Conservation (phyloP, 2,113 vertebrate species). For the Ciconia stormi region DNA sequence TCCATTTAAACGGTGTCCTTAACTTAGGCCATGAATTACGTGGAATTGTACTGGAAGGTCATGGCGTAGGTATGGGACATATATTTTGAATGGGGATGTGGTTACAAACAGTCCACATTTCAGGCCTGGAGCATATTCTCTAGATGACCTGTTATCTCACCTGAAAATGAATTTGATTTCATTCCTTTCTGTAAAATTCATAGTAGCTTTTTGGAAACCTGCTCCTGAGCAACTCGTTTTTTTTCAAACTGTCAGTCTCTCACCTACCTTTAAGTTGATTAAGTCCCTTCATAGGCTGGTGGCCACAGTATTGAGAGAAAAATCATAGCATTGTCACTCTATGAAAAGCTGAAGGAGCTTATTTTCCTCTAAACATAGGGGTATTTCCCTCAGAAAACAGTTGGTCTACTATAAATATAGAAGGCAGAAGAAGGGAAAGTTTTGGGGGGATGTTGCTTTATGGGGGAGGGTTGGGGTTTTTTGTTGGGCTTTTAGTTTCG, state of each 20-base stretch:
- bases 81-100: background rate
- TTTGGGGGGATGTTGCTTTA: background rate
- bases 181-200: background rate
- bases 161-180: background rate
- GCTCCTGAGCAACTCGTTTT: background rate
- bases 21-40: background rate
- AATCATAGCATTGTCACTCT: background rate
- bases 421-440: background rate
- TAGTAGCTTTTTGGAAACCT: background rate
- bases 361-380: background rate
- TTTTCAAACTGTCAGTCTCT: background rate
- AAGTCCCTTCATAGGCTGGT: background rate
- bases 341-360: background rate
- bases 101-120: background rate
- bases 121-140: background rate
- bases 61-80: background rate
- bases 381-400: background rate
- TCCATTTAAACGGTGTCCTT: background rate
- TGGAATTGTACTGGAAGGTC: background rate
- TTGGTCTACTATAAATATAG: background rate
- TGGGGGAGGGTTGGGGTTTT: accelerated
- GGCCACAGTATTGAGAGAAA: background rate
- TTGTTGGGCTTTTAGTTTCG: background rate
- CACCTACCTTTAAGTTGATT: background rate
- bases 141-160: background rate